Evolutionary conservation across 2,888 invertebrate species (phyloP).

Genomic region (Kuschelorhynchus macadamiae): DNA sequence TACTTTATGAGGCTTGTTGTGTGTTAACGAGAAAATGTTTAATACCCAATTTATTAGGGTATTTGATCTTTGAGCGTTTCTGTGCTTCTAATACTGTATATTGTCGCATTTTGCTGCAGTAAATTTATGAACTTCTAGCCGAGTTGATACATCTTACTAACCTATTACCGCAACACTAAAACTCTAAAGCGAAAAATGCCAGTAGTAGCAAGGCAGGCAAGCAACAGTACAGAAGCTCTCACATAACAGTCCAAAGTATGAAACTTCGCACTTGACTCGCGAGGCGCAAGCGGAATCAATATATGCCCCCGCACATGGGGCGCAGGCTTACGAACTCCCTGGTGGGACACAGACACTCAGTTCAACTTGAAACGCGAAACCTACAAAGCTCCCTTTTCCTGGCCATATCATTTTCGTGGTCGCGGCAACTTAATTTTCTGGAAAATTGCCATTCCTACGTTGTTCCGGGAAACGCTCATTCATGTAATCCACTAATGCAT

Average conservation of each 20-base stretch:
- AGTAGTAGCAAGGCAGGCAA: slow-evolving; percentile 16
- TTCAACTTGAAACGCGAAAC: slow-evolving; percentile 72
- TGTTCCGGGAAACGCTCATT: background rate
- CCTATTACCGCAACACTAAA: too few species aligned
- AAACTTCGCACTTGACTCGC: slow-evolving; percentile 55
- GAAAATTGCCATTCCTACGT: slow-evolving; percentile 8
- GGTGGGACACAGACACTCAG: slow-evolving; percentile 69
- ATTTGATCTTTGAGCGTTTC: too few species aligned
- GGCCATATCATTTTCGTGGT: slow-evolving; percentile 21
- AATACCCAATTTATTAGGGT: too few species aligned
- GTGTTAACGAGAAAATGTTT: too few species aligned
- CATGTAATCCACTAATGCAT: background rate
- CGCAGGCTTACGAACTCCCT: slow-evolving; percentile 70
- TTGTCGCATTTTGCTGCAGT: too few species aligned
- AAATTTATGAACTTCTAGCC: too few species aligned
- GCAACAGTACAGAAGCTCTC: slow-evolving; percentile 41
- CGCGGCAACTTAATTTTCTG: slow-evolving; percentile 20
- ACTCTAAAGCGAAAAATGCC: slow-evolving; percentile 4
- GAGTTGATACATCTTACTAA: too few species aligned
- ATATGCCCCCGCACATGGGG: slow-evolving; percentile 67
- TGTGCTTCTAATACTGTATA: too few species aligned
- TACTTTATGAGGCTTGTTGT: too few species aligned
- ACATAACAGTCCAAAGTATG: slow-evolving; percentile 33
- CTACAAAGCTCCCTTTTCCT: slow-evolving; percentile 48
- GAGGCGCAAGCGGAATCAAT: slow-evolving; percentile 67